A percentile compares a stretch with the other conserved stretches of the same genome.
Conservation (phyloP, 2,797 vertebrate genomes). For the Scomberomorus guttatus region DNA sequence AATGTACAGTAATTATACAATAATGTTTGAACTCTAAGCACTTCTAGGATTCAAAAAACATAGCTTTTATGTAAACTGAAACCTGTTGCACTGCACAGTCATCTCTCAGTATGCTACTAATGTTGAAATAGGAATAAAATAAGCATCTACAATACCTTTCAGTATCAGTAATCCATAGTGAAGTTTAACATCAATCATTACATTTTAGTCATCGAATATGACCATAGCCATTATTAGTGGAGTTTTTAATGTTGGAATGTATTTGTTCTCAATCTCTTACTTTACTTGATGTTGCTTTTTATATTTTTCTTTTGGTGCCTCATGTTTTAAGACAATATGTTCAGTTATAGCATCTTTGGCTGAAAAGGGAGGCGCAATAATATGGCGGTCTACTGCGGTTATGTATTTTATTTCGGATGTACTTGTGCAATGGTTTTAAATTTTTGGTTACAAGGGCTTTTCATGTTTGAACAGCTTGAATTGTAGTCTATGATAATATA, state of each 20-base stretch:
- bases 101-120: constrained; percentile 63
- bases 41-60: constrained; percentile 40
- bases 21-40: constrained; percentile 42
- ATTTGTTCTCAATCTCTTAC: constrained; percentile 64
- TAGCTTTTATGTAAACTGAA: constrained; percentile 58
- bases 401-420: constrained; percentile 69
- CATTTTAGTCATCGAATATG: constrained; percentile 56
- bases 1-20: constrained; percentile 52
- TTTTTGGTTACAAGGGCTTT: constrained; percentile 83
- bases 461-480: constrained; percentile 78
- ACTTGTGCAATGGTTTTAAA: constrained; percentile 74
- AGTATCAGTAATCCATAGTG: constrained; percentile 59
- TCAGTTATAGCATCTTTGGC: constrained; percentile 50
- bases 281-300: constrained; percentile 60
- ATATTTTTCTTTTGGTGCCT: constrained; percentile 66
- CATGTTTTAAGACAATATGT: constrained; percentile 49
- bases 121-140: constrained; percentile 56
- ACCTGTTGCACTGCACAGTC: constrained; percentile 63
- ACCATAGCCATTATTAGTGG: constrained; percentile 50
- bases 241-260: constrained; percentile 76
- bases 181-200: constrained; percentile 55
- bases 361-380: constrained; percentile 46
- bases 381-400: constrained; percentile 58
- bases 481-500: constrained; percentile 75
- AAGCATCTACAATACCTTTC: constrained; percentile 56